phyloP scores from a whole-genome alignment of 2,888 invertebrate species.

The Drosophila gaucha region DNA sequence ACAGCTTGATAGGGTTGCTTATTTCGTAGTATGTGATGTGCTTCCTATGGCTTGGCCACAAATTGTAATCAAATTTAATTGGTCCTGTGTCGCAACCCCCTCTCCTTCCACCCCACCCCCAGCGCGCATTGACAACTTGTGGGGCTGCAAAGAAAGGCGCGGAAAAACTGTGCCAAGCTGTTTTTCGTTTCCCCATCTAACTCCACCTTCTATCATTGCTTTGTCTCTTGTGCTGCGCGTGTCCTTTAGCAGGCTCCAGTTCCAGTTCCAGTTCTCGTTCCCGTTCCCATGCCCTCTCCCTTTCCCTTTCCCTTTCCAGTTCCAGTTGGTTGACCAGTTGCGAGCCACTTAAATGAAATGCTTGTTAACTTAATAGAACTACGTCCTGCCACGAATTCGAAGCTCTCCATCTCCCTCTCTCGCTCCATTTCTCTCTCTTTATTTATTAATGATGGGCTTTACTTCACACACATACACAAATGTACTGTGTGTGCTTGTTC shows the following conservation, averaged over 20 bases:
- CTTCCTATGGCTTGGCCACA: slow-evolving; percentile 45
- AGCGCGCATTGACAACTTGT: background rate
- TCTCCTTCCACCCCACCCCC: background rate
- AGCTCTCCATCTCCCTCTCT: background rate
- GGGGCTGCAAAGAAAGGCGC: slow-evolving; percentile 43
- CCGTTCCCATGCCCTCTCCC: background rate
- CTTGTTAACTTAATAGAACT: slow-evolving; percentile 78
- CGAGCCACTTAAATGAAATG: slow-evolving; percentile 73
- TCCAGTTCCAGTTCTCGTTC: slow-evolving; percentile 11
- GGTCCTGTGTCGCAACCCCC: slow-evolving; percentile 37
- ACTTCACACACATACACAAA: background rate
- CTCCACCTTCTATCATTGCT: slow-evolving; percentile 9
- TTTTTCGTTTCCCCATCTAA: background rate
- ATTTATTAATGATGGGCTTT: slow-evolving; percentile 53
- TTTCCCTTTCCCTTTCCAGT: background rate
- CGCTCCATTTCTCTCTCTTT: slow-evolving; percentile 30
- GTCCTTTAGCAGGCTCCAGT: slow-evolving; percentile 31
- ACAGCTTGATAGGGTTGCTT: slow-evolving; percentile 60
- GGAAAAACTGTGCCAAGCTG: slow-evolving; percentile 50
- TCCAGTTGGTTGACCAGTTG: slow-evolving; percentile 53
- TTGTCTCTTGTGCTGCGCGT: slow-evolving; percentile 17
- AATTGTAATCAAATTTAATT: slow-evolving; percentile 79
- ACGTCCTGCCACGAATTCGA: slow-evolving; percentile 30
- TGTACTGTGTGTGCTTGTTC: background rate
- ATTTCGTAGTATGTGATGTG: slow-evolving; percentile 21